These are phyloP conservation scores for Megaustenia siamemsis DNA, from an alignment of 2,888 invertebrate species.

Conservation along the genomic window DNA sequence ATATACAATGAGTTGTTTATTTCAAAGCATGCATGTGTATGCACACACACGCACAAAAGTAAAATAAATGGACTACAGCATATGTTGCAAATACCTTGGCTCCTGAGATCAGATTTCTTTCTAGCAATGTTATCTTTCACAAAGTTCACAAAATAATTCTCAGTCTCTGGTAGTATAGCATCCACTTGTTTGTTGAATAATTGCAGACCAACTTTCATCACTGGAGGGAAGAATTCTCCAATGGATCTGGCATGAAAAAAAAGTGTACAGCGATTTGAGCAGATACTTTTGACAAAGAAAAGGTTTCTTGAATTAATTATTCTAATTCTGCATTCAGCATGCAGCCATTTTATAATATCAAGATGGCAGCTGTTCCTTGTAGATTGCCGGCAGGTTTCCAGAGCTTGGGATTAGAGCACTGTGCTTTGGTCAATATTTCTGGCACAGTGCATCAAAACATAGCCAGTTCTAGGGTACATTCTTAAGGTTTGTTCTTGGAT, in stretches of 20 bases:
- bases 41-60: neutral
- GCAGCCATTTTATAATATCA: too few relatives aligned
- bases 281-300: too few relatives aligned
- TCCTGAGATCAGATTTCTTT: constrained; percentile 13
- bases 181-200: constrained; percentile 47
- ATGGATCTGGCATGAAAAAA: constrained; percentile 29
- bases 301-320: too few relatives aligned
- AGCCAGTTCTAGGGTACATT: too few relatives aligned
- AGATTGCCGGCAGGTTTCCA: too few relatives aligned
- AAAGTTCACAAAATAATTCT: constrained; percentile 42
- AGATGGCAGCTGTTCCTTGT: too few relatives aligned
- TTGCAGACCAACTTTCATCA: constrained; percentile 36
- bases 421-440: too few relatives aligned
- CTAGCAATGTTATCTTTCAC: constrained; percentile 1
- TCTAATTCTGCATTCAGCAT: too few relatives aligned
- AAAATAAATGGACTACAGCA: neutral
- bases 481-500: too few relatives aligned
- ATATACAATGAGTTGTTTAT: neutral
- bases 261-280: too few relatives aligned
- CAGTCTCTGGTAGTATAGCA: constrained; percentile 44
- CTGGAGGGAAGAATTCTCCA: constrained; percentile 38
- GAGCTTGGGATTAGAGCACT: too few relatives aligned
- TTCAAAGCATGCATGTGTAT: neutral
- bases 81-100: neutral
- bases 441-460: too few relatives aligned